Conservation (phyloP, 2,888 invertebrate genomes). For the Ophonus ardosiacus region DNA sequence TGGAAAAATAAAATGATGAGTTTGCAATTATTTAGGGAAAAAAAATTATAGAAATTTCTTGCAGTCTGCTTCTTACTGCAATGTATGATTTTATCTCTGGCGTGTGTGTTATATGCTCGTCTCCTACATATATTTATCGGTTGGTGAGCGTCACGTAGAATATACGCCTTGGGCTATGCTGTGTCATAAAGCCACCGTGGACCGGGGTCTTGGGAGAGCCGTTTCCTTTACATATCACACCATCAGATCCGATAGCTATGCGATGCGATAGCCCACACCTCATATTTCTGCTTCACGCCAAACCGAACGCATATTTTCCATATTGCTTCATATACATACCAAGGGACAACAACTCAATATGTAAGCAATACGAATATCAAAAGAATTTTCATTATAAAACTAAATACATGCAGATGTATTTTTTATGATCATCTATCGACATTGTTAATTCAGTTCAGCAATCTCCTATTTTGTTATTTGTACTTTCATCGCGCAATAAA, state of each 20-base stretch:
- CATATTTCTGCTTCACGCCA: slow-evolving; percentile 38
- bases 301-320: slow-evolving; percentile 37
- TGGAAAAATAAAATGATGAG: no score
- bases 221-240: slow-evolving; percentile 50
- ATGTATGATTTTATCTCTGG: no score
- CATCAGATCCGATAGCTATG: background rate
- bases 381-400: background rate
- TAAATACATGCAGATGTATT: background rate
- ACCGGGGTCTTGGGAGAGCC: background rate
- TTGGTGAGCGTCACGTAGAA: slow-evolving; percentile 54
- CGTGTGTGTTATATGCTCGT: no score
- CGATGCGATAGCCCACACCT: slow-evolving; percentile 16
- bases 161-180: slow-evolving; percentile 50
- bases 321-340: slow-evolving; percentile 37
- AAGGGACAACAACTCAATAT: background rate
- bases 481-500: no score
- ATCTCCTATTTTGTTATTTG: no score
- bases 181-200: slow-evolving; percentile 59
- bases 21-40: no score
- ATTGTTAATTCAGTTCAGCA: background rate
- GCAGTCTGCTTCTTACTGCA: no score
- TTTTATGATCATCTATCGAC: background rate
- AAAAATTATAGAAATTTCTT: no score
- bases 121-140: background rate
- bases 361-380: background rate